phyloP scores from a whole-genome alignment of 2,888 invertebrate species.

The Caenorhabditis sp. region DNA sequence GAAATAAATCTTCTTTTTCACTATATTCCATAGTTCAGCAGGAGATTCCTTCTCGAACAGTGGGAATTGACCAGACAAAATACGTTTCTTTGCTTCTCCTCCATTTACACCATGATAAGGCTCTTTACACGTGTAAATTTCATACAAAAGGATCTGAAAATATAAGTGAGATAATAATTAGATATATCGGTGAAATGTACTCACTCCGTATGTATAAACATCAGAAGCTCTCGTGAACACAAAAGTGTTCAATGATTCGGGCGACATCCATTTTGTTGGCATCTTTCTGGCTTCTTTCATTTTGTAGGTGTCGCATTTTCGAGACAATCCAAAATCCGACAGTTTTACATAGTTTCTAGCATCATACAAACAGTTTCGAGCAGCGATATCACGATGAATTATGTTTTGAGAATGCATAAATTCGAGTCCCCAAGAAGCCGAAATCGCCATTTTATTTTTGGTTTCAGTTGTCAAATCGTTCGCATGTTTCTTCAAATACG shows the following conservation, averaged over 20 bases:
- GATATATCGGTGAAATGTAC: too few species aligned
- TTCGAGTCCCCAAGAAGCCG: slow-evolving; percentile 52
- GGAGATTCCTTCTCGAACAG: slow-evolving; percentile 22
- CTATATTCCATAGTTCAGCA: slow-evolving; percentile 14
- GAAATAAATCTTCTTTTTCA: slow-evolving; percentile 16
- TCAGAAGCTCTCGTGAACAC: slow-evolving; percentile 33
- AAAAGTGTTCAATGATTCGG: slow-evolving; percentile 32
- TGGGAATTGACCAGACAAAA: slow-evolving; percentile 24
- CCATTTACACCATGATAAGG: slow-evolving; percentile 16
- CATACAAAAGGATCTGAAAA: slow-evolving; percentile 20
- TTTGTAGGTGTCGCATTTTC: slow-evolving; percentile 25
- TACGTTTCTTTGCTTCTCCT: slow-evolving; percentile 14
- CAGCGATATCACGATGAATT: slow-evolving; percentile 51
- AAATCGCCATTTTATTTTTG: slow-evolving; percentile 38
- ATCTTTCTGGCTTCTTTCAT: slow-evolving; percentile 37
- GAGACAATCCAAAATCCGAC: slow-evolving; percentile 49
- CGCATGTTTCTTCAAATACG: slow-evolving; percentile 29
- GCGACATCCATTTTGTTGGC: slow-evolving; percentile 41
- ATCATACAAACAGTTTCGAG: slow-evolving; percentile 51
- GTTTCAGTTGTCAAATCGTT: slow-evolving; percentile 16
- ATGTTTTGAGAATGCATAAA: slow-evolving; percentile 47
- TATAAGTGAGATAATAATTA: too few species aligned
- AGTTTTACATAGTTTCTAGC: slow-evolving; percentile 44
- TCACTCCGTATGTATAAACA: slow-evolving; percentile 36
- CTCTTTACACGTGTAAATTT: slow-evolving; percentile 38